Base-by-base conservation (phyloP, 2,797 vertebrate species). In the Hyperoplus immaculatus region DNA sequence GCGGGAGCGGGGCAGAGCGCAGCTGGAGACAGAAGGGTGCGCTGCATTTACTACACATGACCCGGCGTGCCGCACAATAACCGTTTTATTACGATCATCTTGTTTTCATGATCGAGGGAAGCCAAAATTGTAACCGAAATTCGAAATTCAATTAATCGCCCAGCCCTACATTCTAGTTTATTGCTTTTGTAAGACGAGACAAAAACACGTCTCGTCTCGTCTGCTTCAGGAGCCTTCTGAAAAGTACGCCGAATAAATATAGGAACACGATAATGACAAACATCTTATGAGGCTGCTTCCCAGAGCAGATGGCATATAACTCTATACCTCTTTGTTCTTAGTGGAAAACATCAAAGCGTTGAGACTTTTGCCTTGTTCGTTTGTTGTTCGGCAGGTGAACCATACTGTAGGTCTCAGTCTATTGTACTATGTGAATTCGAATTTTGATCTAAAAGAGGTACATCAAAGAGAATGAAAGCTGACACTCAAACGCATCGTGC, bases 201-300 rank as follows among this genome's bases (percentile, higher is more conserved):
- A 6, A 75, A 57, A 50, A 56, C n/a, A 8, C 43, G 36, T 62
- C 46, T 65, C 0, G 12, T 54, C 63, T 66, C 4, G 18, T 78
- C 21, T 57, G 61, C 16, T 76, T 67, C 63, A 79, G 0, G n/a
- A 76, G 66, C 59, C 81, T 64, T 84, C 29, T 62, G 80, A 81
- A 75, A 81, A 78, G 81, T 78, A 16, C 29, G 57, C 72, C 57
- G 60, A 78, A 76, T 82, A 70, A 60, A 46, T 74, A 69, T 62
- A 72, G 59, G 55, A 29, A 12, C 6, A 2, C 53, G 36, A 6
- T 53, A 58, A 75, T 51, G 69, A 65, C 21, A 62, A 78, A 55
- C 68, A 71, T 13, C 16, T 77, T n/a, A 21, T 62, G 13, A 13
- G 57, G 2, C 61, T 53, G 57, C 42, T 82, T 58, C 61, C 59